A percentile compares a stretch with the other conserved stretches of the same genome.
phyloP scores from a whole-genome alignment of 2,888 invertebrate genomes.

The Argyresthia albistria region DNA sequence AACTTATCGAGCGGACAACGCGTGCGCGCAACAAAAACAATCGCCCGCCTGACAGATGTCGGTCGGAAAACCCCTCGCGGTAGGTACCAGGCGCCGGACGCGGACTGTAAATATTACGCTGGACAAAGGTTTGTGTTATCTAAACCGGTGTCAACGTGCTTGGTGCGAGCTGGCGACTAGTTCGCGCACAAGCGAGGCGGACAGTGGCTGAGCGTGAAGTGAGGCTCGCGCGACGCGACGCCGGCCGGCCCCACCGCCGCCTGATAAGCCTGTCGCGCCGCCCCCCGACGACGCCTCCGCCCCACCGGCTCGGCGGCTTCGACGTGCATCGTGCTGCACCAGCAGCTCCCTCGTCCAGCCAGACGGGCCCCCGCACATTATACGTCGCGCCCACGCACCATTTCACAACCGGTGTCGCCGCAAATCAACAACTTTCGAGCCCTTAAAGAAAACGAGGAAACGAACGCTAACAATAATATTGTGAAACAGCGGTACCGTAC shows the following conservation, averaged over 20 bases:
- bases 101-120: slow-evolving; percentile 65
- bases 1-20: slow-evolving; percentile 31
- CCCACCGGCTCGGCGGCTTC: slow-evolving; percentile 51
- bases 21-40: slow-evolving; percentile 63
- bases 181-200: slow-evolving; percentile 43
- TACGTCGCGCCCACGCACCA: slow-evolving; percentile 57
- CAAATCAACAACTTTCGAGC: slow-evolving; percentile 53
- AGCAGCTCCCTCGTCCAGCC: slow-evolving; percentile 28
- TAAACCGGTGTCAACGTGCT: slow-evolving; percentile 57
- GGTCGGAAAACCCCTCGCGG: slow-evolving; percentile 60
- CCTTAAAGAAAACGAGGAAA: slow-evolving; percentile 65
- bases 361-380: slow-evolving; percentile 56
- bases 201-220: slow-evolving; percentile 56
- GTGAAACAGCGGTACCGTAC: slow-evolving; percentile 51
- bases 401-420: slow-evolving; percentile 51
- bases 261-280: slow-evolving; percentile 72
- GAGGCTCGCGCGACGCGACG: slow-evolving; percentile 63
- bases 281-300: slow-evolving; percentile 71
- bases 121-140: slow-evolving; percentile 72
- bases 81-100: slow-evolving; percentile 47
- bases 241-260: slow-evolving; percentile 65
- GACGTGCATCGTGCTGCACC: slow-evolving; percentile 46
- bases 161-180: slow-evolving; percentile 19
- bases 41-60: slow-evolving; percentile 52
- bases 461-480: slow-evolving; percentile 23